Conservation (phyloP, 2,797 vertebrate genomes). For the Decapterus maruadsi region DNA sequence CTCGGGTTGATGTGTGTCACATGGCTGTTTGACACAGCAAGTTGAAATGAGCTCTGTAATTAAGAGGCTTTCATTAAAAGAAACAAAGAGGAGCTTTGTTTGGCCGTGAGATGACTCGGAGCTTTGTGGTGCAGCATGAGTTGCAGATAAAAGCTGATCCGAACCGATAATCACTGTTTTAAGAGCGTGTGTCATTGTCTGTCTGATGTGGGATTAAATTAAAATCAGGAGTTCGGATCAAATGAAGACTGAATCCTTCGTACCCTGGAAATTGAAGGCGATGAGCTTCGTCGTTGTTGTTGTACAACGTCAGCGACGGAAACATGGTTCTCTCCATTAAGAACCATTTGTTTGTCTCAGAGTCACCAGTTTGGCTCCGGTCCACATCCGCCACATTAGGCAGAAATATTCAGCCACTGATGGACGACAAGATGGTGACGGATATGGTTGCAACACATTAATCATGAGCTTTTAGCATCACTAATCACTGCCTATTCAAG, state of each 20-base stretch:
- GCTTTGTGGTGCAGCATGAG: not conserved
- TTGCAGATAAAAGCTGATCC: constrained; percentile 4
- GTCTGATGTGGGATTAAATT: not conserved
- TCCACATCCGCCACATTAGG: constrained; percentile 37
- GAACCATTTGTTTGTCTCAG: constrained; percentile 12
- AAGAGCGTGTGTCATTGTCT: too few relatives aligned
- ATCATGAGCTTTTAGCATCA: not conserved
- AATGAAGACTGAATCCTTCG: not conserved
- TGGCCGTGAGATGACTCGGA: not conserved
- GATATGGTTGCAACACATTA: not conserved
- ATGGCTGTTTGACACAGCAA: not conserved
- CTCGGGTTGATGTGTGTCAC: constrained; percentile 19
- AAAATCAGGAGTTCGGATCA: not conserved
- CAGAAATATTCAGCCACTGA: constrained; percentile 1
- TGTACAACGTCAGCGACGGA: not conserved
- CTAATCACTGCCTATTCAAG: not conserved
- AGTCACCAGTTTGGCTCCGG: constrained; percentile 22
- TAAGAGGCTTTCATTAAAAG: not conserved
- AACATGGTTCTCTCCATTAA: constrained; percentile 10
- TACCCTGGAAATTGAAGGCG: not conserved
- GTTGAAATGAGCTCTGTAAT: constrained; percentile 18
- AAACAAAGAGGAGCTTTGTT: constrained; percentile 27
- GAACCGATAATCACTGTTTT: not conserved
- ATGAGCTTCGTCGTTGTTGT: not conserved
- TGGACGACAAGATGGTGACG: constrained; percentile 9